Evolutionary conservation across 2,113 vertebrate species (phyloP).

Genomic region (Thalassoma bifasciatum): DNA sequence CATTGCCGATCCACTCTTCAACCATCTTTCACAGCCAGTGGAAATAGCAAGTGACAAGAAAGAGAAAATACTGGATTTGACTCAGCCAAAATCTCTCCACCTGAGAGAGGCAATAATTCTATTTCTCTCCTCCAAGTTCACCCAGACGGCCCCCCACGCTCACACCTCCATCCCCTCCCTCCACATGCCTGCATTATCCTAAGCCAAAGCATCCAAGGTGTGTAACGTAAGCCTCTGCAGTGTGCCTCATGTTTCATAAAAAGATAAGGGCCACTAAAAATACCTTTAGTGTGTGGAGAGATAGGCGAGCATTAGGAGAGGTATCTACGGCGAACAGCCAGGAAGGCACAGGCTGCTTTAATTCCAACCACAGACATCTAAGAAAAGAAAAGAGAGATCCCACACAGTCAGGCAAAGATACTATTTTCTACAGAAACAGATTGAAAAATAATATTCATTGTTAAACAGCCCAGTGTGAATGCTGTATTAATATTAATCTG

Average conservation of each 20-base stretch:
- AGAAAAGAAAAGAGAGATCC: conserved; percentile 21
- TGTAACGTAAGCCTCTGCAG: conserved; percentile 59
- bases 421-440: conserved; percentile 22
- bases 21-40: conserved; percentile 31
- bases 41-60: conserved; percentile 29
- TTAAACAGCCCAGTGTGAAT: not conserved
- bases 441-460: conserved; percentile 14
- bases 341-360: conserved; percentile 43
- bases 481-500: conserved; percentile 21
- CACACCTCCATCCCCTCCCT: conserved; percentile 6
- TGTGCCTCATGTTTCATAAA: conserved; percentile 71
- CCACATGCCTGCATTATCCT: conserved; percentile 55
- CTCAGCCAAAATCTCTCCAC: conserved; percentile 40
- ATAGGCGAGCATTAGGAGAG: conserved; percentile 64
- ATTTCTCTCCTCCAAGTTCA: conserved; percentile 9
- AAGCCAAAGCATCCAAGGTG: conserved; percentile 66
- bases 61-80: conserved; percentile 18
- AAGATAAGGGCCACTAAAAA: conserved; percentile 70
- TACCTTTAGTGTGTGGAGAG: conserved; percentile 51
- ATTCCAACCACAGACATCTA: conserved; percentile 51
- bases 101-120: conserved; percentile 42
- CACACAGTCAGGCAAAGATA: conserved; percentile 15
- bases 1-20: conserved; percentile 6
- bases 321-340: conserved; percentile 52
- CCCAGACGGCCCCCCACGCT: conserved; percentile 7